Evolutionary conservation across 2,113 vertebrate species (phyloP).

Genomic region (Corapipo altera): DNA sequence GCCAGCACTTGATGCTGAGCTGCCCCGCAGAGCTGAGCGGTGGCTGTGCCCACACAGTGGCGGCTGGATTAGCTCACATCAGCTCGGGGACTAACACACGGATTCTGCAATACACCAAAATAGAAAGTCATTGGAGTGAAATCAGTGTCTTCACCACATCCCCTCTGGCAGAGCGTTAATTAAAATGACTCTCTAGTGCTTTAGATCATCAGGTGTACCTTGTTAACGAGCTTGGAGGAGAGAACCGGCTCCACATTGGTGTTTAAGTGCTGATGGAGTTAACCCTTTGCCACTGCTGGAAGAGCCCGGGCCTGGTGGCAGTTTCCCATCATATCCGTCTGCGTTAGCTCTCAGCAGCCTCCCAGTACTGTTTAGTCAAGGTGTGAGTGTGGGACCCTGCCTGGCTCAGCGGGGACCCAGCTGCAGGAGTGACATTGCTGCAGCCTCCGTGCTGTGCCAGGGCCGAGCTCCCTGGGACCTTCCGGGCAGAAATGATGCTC

Average conservation of each 20-base stretch:
- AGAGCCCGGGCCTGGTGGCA: not conserved
- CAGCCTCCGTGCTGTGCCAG: fast-evolving
- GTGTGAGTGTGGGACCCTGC: fast-evolving
- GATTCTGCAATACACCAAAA: conserved; percentile 12
- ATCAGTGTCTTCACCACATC: conserved; percentile 62
- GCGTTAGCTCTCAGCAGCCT: not conserved
- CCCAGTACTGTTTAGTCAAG: not conserved
- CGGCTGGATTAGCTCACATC: not conserved
- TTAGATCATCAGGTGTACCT: conserved; percentile 61
- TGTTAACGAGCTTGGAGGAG: conserved; percentile 52
- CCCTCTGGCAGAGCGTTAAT: conserved; percentile 59
- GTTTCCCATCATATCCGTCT: not conserved
- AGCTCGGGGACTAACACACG: not conserved
- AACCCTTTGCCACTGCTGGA: conserved; percentile 44
- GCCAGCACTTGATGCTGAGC: not conserved
- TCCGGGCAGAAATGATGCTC: not conserved
- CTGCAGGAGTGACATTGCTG: fast-evolving
- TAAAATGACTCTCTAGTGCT: conserved; percentile 63
- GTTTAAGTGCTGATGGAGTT: conserved; percentile 11
- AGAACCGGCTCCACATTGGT: not conserved
- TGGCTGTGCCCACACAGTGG: not conserved
- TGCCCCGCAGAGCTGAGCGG: not conserved
- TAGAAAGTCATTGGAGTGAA: conserved; percentile 60
- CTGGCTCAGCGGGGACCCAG: not conserved
- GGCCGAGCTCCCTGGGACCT: fast-evolving